These are phyloP conservation scores for Lophotis ruficrista DNA, from an alignment of 2,113 vertebrate genomes.

Conservation along the genomic window DNA sequence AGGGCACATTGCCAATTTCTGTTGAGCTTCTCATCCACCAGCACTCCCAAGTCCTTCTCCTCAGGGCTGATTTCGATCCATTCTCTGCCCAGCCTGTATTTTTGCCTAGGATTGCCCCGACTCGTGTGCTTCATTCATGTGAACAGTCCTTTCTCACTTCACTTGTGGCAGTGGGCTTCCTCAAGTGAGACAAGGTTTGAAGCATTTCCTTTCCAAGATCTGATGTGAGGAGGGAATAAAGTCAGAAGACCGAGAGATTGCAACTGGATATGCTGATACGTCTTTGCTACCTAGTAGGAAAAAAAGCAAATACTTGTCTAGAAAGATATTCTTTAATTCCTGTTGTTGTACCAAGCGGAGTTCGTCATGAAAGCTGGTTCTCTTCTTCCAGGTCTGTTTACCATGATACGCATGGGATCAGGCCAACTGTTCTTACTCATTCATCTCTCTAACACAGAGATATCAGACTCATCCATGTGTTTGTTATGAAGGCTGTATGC, in stretches of 20 bases:
- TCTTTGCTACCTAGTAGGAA: background rate
- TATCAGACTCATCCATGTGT: no score
- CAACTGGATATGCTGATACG: background rate
- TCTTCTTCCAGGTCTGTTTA: background rate
- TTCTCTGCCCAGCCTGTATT: no score
- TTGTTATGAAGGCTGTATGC: background rate
- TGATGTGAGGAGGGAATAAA: background rate
- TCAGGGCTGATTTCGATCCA: no score
- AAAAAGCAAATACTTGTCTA: background rate
- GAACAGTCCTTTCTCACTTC: background rate
- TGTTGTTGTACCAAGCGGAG: background rate
- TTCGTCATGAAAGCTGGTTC: background rate
- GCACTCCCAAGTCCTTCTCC: no score
- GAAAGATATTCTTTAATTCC: background rate
- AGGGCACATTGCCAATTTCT: no score
- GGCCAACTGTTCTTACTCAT: background rate
- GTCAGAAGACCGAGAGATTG: background rate
- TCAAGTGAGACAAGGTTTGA: background rate
- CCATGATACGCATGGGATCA: fast-evolving
- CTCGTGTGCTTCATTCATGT: background rate
- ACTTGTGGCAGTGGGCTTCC: background rate
- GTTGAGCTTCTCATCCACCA: no score
- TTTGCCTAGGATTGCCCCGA: no score
- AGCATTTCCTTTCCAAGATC: background rate
- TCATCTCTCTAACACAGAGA: background rate